These are phyloP conservation scores for Tetropium fuscum DNA, from an alignment of 2,888 invertebrate species.

Conservation along the genomic window DNA sequence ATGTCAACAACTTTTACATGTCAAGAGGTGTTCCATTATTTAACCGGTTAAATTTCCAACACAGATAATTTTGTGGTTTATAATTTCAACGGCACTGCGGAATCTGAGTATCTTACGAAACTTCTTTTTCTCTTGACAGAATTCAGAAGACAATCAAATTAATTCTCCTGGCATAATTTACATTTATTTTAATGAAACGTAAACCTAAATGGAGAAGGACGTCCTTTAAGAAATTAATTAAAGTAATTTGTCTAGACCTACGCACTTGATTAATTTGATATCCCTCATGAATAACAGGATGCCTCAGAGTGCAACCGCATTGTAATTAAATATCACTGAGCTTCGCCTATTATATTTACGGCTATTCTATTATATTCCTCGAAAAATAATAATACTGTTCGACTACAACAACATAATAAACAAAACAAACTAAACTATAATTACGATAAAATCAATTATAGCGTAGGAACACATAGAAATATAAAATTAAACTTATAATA, in stretches of 20 bases:
- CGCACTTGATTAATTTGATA: conserved; percentile 27
- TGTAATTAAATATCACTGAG: neutral
- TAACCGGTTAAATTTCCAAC: conserved; percentile 27
- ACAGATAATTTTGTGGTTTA: conserved; percentile 26
- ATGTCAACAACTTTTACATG: conserved; percentile 31
- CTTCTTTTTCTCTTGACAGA: neutral
- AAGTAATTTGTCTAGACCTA: conserved; percentile 25
- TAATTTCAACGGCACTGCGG: conserved; percentile 5
- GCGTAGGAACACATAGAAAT: no score
- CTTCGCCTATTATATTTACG: no score
- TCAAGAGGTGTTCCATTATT: conserved; percentile 28
- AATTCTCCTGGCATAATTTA: conserved; percentile 21
- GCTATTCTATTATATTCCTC: no score
- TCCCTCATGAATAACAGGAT: neutral
- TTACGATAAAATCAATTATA: no score
- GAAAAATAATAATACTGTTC: no score
- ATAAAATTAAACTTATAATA: no score
- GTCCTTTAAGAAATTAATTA: conserved; percentile 23
- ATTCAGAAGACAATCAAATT: conserved; percentile 21
- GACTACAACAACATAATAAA: no score
- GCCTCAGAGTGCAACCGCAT: neutral
- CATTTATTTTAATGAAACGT: conserved; percentile 17
- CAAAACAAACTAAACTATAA: no score
- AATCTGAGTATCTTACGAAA: neutral
- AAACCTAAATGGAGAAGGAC: conserved; percentile 8